These are phyloP conservation scores for Vidua chalybeata DNA, from an alignment of 2,113 vertebrate species.

Conservation along the genomic window DNA sequence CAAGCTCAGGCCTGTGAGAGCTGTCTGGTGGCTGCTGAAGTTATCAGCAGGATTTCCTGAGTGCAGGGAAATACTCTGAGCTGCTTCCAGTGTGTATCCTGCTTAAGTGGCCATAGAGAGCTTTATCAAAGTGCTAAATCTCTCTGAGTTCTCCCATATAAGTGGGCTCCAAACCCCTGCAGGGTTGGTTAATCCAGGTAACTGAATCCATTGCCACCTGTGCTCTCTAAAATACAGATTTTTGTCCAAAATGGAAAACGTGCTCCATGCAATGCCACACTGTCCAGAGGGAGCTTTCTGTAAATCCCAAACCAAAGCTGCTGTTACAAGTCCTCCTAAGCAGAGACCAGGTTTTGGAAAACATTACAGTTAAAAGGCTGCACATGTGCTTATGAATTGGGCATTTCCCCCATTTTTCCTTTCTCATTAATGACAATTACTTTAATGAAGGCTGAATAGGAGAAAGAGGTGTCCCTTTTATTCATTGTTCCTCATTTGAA, in stretches of 20 bases:
- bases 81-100: neutral
- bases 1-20: neutral
- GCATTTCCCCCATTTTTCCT: neutral
- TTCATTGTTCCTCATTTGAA: neutral
- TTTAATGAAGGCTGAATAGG: neutral
- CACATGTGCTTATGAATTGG: neutral
- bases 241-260: neutral
- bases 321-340: neutral
- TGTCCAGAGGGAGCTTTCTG: neutral
- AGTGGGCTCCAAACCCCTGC: neutral
- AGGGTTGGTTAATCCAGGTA: neutral
- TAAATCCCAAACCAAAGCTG: neutral
- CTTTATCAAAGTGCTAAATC: neutral
- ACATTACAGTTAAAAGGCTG: neutral
- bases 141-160: neutral
- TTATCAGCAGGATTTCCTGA: neutral
- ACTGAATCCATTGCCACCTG: neutral
- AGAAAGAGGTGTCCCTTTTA: neutral
- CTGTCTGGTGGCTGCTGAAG: neutral
- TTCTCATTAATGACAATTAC: neutral
- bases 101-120: neutral
- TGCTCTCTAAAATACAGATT: neutral
- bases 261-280: neutral
- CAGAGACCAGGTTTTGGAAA: neutral
- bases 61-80: neutral